Base-by-base conservation (phyloP, 1,140 invertebrate genomes). In the Telenomus remus region DNA sequence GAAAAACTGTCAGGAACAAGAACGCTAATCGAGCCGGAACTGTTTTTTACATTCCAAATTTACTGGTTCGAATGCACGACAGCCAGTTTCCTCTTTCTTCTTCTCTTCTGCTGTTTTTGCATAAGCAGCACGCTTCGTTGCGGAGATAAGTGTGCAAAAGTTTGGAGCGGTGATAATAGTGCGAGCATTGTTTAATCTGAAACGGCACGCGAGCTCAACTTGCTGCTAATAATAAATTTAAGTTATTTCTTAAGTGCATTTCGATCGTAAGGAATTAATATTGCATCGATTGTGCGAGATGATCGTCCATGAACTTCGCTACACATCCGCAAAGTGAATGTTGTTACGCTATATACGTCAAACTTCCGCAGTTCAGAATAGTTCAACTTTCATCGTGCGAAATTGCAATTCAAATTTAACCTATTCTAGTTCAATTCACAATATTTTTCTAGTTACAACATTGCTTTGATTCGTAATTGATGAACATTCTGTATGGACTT, bases 101-200 rank as follows among this genome's bases (percentile, higher is more conserved):
- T n/a, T n/a, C n/a, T n/a, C n/a, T n/a, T n/a, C n/a, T n/a, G n/a
- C n/a, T n/a, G n/a, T 13, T 12, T 44, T 12, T 44, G 12, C 12
- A 14, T 13, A 44, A 12, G n/a, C 6, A 13, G 3, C 12, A n/a
- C 8, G 8, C 12, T n/a, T n/a, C n/a, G n/a, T n/a, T n/a, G 12
- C 6, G 13, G 4, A 44, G 13, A 7, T 44, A 44, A 13, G 43
- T 13, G 12, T 13, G 43, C 12, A 12, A 13, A 44, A 44, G 6
- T 44, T n/a, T 44, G 13, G 43, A 13, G 43, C 13, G 12, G 3
- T 13, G 43, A 44, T 44, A 44, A 44, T 44, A 8, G 43, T 3
- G 7, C 11, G 43, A 13, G 43, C 43, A 11, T 39, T 39, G 37
- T 44, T 44, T 44, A 44, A 44, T 44, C 43, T 44, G 1, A 44